These are phyloP conservation scores for Hippocampus mohnikei DNA, from an alignment of 2,113 vertebrate species.

Conservation along the genomic window DNA sequence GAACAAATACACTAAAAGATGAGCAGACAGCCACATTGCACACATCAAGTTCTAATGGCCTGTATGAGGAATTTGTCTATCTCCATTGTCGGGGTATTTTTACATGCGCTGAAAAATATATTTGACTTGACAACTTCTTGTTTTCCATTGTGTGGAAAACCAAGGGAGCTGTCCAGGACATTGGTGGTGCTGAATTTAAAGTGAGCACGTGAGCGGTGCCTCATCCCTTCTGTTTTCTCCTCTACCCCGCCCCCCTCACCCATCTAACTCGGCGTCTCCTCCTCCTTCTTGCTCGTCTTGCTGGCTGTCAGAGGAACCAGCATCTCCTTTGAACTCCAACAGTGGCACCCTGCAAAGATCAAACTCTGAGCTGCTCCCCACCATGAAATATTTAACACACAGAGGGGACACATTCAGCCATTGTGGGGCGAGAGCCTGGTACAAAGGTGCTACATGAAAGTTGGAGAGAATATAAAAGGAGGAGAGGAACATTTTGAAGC, in stretches of 20 bases:
- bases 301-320: constrained; percentile 58
- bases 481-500: constrained; percentile 42
- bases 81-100: constrained; percentile 9
- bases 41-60: constrained; percentile 24
- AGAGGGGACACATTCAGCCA: constrained; percentile 62
- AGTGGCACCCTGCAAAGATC: constrained; percentile 64
- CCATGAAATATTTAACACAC: constrained; percentile 71
- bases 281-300: constrained; percentile 40
- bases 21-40: constrained; percentile 15
- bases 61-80: background rate
- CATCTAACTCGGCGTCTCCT: constrained; percentile 21
- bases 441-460: constrained; percentile 65
- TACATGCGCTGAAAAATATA: constrained; percentile 7
- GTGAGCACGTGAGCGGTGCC: constrained; percentile 19
- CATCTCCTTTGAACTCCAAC: constrained; percentile 68
- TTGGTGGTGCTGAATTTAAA: constrained; percentile 60
- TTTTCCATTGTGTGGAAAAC: constrained; percentile 29
- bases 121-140: background rate
- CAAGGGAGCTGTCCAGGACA: constrained; percentile 59
- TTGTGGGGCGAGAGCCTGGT: constrained; percentile 45
- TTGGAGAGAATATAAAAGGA: constrained; percentile 54
- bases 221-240: constrained; percentile 15
- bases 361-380: constrained; percentile 61
- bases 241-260: constrained; percentile 16
- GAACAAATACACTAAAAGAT: constrained; percentile 29